Evolutionary conservation across 2,797 vertebrate genomes (phyloP).

Genomic region (Aphelocoma californica): DNA sequence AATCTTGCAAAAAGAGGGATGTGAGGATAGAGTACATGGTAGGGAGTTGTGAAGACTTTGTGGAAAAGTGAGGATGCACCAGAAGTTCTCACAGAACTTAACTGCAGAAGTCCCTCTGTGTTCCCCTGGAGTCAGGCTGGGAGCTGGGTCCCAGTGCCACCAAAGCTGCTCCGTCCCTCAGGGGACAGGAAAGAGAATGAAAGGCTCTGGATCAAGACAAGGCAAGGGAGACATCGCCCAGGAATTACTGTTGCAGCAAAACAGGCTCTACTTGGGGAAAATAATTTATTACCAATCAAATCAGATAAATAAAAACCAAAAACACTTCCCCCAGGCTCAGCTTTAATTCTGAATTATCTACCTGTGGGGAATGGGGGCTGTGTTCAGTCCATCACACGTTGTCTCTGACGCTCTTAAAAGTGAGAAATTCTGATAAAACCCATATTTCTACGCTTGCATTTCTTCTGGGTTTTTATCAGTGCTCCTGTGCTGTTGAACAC

Average conservation of each 20-base stretch:
- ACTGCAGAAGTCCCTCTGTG: neutral
- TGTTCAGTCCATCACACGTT: neutral
- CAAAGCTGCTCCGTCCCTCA: neutral
- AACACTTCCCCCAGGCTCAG: neutral
- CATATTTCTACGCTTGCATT: neutral
- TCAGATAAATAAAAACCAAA: neutral
- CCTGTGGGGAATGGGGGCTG: neutral
- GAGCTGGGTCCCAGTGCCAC: neutral
- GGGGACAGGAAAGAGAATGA: neutral
- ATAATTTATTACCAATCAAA: neutral
- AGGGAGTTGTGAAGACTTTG: neutral
- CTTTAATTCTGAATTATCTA: neutral
- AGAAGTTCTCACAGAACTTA: neutral
- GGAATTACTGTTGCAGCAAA: neutral
- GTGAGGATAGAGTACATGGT: neutral
- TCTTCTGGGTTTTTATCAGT: neutral
- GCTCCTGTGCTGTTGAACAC: neutral
- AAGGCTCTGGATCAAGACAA: neutral
- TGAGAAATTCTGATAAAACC: neutral
- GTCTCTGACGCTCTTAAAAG: neutral
- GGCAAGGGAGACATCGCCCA: neutral
- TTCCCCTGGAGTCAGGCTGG: neutral
- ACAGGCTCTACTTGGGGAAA: neutral
- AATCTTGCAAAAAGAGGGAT: neutral
- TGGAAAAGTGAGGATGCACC: neutral